Evolutionary conservation across 2,888 invertebrate genomes (phyloP).

Genomic region (Pseudolycoriella hygida): DNA sequence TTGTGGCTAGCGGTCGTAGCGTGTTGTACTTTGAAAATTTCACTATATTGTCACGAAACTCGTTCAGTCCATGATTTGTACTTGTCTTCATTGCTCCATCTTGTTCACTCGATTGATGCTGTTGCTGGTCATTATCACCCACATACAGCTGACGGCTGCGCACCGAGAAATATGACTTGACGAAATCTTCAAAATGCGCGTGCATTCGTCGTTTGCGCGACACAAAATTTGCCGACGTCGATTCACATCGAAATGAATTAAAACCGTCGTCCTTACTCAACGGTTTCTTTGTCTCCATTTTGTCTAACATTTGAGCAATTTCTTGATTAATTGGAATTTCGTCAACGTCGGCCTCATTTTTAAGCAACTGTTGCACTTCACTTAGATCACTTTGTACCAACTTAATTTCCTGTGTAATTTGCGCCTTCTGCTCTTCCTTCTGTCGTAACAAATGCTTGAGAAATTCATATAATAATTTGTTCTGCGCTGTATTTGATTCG

Average conservation of each 20-base stretch:
- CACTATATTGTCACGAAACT: constrained; percentile 69
- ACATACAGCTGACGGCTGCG: constrained; percentile 57
- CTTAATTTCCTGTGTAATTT: constrained; percentile 51
- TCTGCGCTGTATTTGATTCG: constrained; percentile 62
- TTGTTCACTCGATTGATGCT: not conserved
- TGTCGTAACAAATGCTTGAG: constrained; percentile 55
- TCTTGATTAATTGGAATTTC: not conserved
- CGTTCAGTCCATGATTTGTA: constrained; percentile 36
- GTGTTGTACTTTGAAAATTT: constrained; percentile 69
- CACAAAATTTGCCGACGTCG: constrained; percentile 34
- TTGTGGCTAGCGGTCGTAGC: constrained; percentile 63
- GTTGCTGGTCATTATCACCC: not conserved
- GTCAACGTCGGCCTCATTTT: constrained; percentile 11
- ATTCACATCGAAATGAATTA: constrained; percentile 3
- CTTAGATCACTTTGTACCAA: constrained; percentile 56
- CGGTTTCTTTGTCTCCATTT: not conserved
- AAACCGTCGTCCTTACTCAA: constrained; percentile 6
- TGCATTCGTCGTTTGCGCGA: constrained; percentile 57
- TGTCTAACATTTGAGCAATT: not conserved
- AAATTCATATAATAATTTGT: constrained; percentile 68
- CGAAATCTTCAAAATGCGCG: constrained; percentile 78
- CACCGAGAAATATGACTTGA: constrained; percentile 67
- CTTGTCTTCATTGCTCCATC: not conserved
- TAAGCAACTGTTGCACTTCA: constrained; percentile 47
- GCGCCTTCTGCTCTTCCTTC: constrained; percentile 47